Conservation (phyloP, 2,113 vertebrate genomes). For the Brachyhypopomus gauderio region DNA sequence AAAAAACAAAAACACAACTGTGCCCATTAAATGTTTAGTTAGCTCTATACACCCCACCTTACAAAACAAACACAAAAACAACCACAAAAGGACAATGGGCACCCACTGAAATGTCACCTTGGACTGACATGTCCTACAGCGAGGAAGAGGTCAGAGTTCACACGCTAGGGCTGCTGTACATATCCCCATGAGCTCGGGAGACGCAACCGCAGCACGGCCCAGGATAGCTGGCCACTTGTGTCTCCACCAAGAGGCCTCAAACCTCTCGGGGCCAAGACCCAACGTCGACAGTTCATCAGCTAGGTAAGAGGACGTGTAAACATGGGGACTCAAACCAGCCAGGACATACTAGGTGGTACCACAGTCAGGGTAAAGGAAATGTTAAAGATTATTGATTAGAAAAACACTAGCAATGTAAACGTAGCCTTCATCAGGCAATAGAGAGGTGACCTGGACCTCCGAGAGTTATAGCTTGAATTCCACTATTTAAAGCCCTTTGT, state of each 20-base stretch:
- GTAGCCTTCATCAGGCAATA: slow-evolving; percentile 51
- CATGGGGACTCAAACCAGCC: slow-evolving; percentile 37
- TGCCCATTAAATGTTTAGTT: slow-evolving; percentile 4
- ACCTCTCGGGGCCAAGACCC: slow-evolving; percentile 42
- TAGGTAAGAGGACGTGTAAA: slow-evolving; percentile 51
- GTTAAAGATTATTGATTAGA: slow-evolving; percentile 36
- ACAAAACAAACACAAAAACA: neutral
- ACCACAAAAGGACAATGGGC: neutral
- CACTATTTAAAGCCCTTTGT: slow-evolving; percentile 55
- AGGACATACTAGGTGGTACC: slow-evolving; percentile 20
- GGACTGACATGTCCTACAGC: slow-evolving; percentile 21
- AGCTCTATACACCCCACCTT: neutral
- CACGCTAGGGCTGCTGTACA: slow-evolving; percentile 4
- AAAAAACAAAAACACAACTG: neutral
- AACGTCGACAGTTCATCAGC: slow-evolving; percentile 36
- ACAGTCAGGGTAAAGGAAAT: slow-evolving; percentile 47
- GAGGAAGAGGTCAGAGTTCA: slow-evolving; percentile 6
- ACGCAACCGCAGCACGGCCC: neutral
- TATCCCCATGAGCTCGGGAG: neutral
- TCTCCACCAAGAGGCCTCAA: neutral
- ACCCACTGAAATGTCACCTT: slow-evolving; percentile 14
- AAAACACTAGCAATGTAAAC: slow-evolving; percentile 56
- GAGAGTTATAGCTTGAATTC: slow-evolving; percentile 48
- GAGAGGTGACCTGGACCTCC: slow-evolving; percentile 24
- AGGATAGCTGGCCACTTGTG: neutral